Evolutionary conservation across 2,113 vertebrate genomes (phyloP).

Genomic region (Gymnogyps californianus): DNA sequence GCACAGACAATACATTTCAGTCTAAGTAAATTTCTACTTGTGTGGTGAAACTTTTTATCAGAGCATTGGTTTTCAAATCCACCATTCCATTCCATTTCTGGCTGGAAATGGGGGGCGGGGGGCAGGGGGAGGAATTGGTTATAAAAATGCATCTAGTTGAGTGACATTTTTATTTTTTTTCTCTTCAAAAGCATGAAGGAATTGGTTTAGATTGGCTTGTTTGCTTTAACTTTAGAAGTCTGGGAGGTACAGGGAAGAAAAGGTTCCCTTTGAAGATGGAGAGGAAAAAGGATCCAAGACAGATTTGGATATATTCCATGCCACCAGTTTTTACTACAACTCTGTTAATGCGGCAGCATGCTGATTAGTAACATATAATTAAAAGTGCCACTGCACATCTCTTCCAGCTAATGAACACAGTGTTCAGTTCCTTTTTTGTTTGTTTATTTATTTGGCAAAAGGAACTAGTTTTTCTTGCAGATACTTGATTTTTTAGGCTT

Average conservation of each 20-base stretch:
- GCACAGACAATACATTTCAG: neutral
- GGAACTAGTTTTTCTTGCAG: neutral
- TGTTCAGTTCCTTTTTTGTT: constrained; percentile 47
- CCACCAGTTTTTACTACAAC: constrained; percentile 48
- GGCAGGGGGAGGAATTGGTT: neutral
- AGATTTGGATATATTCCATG: constrained; percentile 57
- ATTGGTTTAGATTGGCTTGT: neutral
- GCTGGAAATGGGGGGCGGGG: neutral
- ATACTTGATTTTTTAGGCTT: constrained; percentile 16
- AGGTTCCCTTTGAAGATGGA: constrained; percentile 34
- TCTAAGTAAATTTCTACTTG: neutral
- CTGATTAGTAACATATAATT: constrained; percentile 65
- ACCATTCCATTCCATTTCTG: neutral
- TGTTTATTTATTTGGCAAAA: constrained; percentile 55
- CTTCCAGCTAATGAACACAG: constrained; percentile 60
- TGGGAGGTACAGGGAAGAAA: constrained; percentile 16
- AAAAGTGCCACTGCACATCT: constrained; percentile 54
- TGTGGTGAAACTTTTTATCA: neutral
- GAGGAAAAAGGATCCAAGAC: constrained; percentile 36
- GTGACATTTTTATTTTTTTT: neutral
- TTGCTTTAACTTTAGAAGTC: constrained; percentile 20
- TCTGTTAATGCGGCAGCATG: constrained; percentile 57
- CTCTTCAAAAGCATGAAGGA: neutral
- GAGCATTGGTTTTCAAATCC: neutral
- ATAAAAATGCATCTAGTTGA: neutral